A percentile compares a stretch with the other conserved stretches of the same genome.
phyloP scores from a whole-genome alignment of 2,113 vertebrate species.

The Spea multiplicata region DNA sequence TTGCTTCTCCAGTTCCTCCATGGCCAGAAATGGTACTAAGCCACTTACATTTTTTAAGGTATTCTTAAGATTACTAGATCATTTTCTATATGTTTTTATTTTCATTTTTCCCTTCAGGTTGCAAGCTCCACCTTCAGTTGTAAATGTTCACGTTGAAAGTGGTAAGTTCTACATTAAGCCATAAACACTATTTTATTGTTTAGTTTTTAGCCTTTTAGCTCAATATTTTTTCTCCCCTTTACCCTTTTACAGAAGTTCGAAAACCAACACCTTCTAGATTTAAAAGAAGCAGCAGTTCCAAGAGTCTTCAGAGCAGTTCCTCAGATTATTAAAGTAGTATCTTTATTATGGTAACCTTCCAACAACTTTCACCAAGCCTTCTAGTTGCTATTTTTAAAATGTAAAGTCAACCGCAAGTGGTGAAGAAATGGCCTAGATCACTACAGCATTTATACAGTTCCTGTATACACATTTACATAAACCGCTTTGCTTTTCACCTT shows the following conservation, averaged over 20 bases:
- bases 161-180: slow-evolving; percentile 8
- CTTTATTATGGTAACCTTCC: background rate
- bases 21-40: too few species aligned
- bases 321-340: slow-evolving; percentile 9
- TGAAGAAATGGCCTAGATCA: too few species aligned
- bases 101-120: slow-evolving; percentile 19
- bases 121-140: slow-evolving; percentile 3
- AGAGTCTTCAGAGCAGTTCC: slow-evolving; percentile 7
- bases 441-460: too few species aligned
- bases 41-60: too few species aligned
- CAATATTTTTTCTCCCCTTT: background rate
- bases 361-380: background rate
- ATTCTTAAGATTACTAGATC: too few species aligned
- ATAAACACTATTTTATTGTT: background rate
- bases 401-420: too few species aligned
- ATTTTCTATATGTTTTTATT: background rate
- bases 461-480: too few species aligned
- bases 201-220: background rate
- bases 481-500: too few species aligned
- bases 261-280: background rate
- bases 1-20: too few species aligned
- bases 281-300: slow-evolving; percentile 5
- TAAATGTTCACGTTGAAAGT: slow-evolving; percentile 34
- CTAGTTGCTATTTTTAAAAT: slow-evolving; percentile 1
- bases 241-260: background rate